A percentile compares a stretch with the other conserved stretches of the same genome.
These are phyloP conservation scores for Heliconius hewitsoni DNA, from an alignment of 1,140 invertebrate genomes.

Conservation along the genomic window DNA sequence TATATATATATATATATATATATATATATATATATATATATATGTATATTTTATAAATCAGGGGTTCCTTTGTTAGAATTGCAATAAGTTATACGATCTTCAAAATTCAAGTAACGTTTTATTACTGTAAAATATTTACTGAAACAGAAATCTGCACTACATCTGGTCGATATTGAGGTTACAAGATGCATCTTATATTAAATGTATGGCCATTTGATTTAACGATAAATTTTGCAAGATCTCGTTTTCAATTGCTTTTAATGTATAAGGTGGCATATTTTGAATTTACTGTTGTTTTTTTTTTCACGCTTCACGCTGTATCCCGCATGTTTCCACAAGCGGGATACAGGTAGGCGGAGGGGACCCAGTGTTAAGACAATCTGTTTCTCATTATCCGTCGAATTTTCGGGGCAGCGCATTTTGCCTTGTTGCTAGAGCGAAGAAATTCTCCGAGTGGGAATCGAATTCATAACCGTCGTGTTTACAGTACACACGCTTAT, in stretches of 20 bases:
- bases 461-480: too few relatives aligned
- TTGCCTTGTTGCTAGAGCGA: too few relatives aligned
- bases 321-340: too few relatives aligned
- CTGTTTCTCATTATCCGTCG: too few relatives aligned
- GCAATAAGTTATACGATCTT: background rate
- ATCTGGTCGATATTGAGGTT: slow-evolving; percentile 25
- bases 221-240: slow-evolving; percentile 27
- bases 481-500: too few relatives aligned
- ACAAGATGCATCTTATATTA: slow-evolving; percentile 26
- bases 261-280: background rate
- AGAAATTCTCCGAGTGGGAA: too few relatives aligned
- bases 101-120: slow-evolving; percentile 5
- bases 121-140: slow-evolving; percentile 21
- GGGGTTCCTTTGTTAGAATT: background rate
- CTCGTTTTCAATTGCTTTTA: slow-evolving; percentile 17
- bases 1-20: too few relatives aligned
- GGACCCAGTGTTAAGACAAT: too few relatives aligned
- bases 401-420: too few relatives aligned
- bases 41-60: background rate
- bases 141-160: slow-evolving; percentile 10
- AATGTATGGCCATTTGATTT: slow-evolving; percentile 31
- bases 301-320: too few relatives aligned
- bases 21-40: too few relatives aligned
- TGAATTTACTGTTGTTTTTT: background rate
- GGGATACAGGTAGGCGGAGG: too few relatives aligned